phyloP scores from a whole-genome alignment of 1,140 invertebrate genomes.

The Bombus soroeensis region DNA sequence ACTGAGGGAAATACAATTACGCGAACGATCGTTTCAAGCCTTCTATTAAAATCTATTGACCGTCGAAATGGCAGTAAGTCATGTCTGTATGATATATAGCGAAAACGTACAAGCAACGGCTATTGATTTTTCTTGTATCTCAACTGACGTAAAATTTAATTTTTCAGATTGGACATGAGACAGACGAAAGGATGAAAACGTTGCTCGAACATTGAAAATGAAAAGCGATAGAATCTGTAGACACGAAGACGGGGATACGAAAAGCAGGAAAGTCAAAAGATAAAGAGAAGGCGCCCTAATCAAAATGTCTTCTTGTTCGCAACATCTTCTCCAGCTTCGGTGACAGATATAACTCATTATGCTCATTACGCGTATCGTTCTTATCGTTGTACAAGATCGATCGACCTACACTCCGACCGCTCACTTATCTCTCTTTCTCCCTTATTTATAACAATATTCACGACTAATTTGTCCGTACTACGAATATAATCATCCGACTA shows the following conservation, averaged over 20 bases:
- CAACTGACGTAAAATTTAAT: constrained; percentile 43
- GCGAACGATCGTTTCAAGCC: constrained; percentile 13
- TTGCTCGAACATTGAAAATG: constrained; percentile 16
- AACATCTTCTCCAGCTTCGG: neutral
- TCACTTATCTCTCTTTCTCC: neutral
- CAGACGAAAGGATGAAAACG: constrained; percentile 43
- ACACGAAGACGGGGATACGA: neutral
- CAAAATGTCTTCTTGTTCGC: neutral
- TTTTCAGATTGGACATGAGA: constrained; percentile 40
- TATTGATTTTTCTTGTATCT: constrained; percentile 45
- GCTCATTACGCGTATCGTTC: neutral
- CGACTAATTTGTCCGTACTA: neutral
- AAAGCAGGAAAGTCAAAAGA: neutral
- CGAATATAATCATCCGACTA: neutral
- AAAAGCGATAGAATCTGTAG: neutral
- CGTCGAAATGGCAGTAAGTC: constrained; percentile 24
- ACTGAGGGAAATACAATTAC: neutral
- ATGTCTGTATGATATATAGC: neutral
- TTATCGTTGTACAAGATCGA: neutral
- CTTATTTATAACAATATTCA: neutral
- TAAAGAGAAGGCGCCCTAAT: neutral
- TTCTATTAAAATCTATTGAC: constrained; percentile 40
- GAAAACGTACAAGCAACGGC: neutral
- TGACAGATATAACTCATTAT: neutral
- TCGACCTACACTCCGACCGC: neutral